Base-by-base conservation (phyloP, 2,888 invertebrate genomes). In the Meta bourneti region DNA sequence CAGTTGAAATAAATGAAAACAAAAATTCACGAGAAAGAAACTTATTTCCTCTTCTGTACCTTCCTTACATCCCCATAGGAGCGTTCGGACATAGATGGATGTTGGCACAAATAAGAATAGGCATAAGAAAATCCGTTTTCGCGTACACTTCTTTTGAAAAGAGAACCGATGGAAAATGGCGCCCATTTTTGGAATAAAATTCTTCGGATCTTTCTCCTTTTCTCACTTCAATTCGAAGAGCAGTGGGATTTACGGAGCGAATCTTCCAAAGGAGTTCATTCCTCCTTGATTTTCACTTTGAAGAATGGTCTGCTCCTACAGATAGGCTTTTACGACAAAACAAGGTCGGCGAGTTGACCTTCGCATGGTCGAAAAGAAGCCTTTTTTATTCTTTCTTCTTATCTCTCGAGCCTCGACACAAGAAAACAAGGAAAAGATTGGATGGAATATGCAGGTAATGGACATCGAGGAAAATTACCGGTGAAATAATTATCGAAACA, bases 331-430 rank as follows among this genome's bases (percentile, higher is more conserved):
- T 79, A 87, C 79, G 52, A 70, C n/a, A 16, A 54, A 61, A 51
- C 88, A 88, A 88, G 88, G 88, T 88, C 88, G 69, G 20, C 49
- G 7, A 13, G 72, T n/a, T 87, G 87, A 87, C 87, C 87, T 87
- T 87, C 72, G 61, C 19, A 16, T 70, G 19, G 13, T 34, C 9
- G 19, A 82, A 70, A 34, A n/a, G 70, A 48, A 74, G 51, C 19
- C 13, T 77, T 77, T 49, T 77, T 77, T 49, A 49, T 61, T 61
- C 20, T 79, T 79, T 61, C 52, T 79, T 20, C 54, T 61, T 61
- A 5, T 61, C 16, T 61, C 54, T 20, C 34, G 61, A 16, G 54
- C 16, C 20, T 20, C n/a, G 61, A 61, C 34, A 34, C 20, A 9
- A 8, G 19, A 52, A 6, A 19, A 77, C 77, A 61, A 79, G 79